Evolutionary conservation across 2,888 invertebrate genomes (phyloP), one percentile per base, ranked within the genome.

Genomic region (Dysmachus trigonus): DNA sequence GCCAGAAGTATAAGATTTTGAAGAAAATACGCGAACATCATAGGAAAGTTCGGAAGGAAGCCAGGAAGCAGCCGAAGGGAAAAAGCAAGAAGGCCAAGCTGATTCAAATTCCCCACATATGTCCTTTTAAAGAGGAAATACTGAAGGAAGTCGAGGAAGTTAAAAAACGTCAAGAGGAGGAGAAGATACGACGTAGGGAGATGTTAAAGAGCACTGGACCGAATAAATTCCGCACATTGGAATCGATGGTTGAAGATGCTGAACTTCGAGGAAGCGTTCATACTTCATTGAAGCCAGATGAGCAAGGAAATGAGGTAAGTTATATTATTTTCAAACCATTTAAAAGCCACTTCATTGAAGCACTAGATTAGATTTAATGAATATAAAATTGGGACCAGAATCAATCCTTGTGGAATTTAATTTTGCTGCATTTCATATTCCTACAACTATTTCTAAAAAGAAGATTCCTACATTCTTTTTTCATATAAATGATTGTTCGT

Each of bases 61-160:
- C 95, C 0, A 98, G 96, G 90, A 97, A 97, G 90, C 95, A 95
- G 90, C 94, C 95, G 0, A 96, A 96, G 91, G 94, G 93, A 90
- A 92, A 92, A 88, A 90, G 90, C 87, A 90, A 90, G 38, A 95
- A 94, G 90, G 92, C 93, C 5, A 94, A 94, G 87, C 90, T 95
- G 0, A 95, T 97, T 85, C 95, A 96, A 90, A 95, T 99, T 33
- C 99, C 99, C 0, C 98, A 98, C 92, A 96, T 96, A 86, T 97
- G 98, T 90, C 99, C 99, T 0, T 99, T 99, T 90, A 99, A 99
- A 93, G 97, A 97, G 90, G 95, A 97, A 71, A 96, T 99, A 88
- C 92, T 99, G 10, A 95, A 96, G 90, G 98, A 99, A 91, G 98
- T 97, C 0, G 96, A 96, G 90, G 94, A 90, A 73, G 89, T 88